Base-by-base conservation (phyloP, 2,113 vertebrate species). In the Trochalopteron elliotii region DNA sequence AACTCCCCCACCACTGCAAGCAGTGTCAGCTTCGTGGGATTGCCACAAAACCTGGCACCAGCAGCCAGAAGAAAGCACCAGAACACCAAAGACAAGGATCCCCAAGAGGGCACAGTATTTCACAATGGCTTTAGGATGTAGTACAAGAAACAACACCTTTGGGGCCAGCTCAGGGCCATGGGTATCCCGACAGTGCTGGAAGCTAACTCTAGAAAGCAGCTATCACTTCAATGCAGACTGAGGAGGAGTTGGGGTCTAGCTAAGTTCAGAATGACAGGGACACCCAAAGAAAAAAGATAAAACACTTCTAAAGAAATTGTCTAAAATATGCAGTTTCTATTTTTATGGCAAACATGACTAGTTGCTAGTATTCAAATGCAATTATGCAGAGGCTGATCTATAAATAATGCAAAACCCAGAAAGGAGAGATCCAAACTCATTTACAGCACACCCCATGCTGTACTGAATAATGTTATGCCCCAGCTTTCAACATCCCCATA, bases 361-460 rank as follows among this genome's bases (percentile, higher is more conserved):
- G 93, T 68, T 90, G 67, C 85, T 81, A 93, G 82, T 86, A 95
- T 95, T 96, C 93, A 94, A 95, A 95, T 91, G 87, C 89, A 97
- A 96, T 95, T 96, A 93, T 67, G 79, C 74, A 88, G 76, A 94
- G 49, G 64, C 37, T 88, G 83, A 79, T 89, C 74, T 89, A 97
- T 96, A 96, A 97, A 97, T 96, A 96, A 96, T 94, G 83, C 96
- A 96, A 90, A 93, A 40, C 72, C 13, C 76, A 92, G 80, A 93
- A 87, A 95, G 61, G 25, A 83, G 83, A 92, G 72, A 94, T 84
- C 80, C 89, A 81, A 63, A 20, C 45, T 88, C 83, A 81, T 93
- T 93, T 91, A 94, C 85, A 92, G 76, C 56, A 64, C 27, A 25
- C n/a, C 2, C 7, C 61, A 93, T 53, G 68, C 59, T 83, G 80